phyloP scores from a whole-genome alignment of 2,797 vertebrate species.

The Heterohyrax brucei region DNA sequence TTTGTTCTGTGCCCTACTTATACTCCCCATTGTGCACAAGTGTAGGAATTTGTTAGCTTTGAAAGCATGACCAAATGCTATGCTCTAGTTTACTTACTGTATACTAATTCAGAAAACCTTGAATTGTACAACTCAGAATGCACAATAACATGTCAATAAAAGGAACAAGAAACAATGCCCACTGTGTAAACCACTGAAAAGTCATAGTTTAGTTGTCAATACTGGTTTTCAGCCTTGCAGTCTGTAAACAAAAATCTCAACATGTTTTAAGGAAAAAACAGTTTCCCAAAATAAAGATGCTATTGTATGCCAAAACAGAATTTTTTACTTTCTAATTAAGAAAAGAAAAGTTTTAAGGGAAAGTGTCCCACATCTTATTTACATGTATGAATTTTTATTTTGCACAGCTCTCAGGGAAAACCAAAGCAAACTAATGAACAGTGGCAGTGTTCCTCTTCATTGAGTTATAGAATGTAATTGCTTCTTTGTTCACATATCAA shows the following conservation, averaged over 20 bases:
- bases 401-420: conserved; percentile 54
- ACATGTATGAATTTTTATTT: conserved; percentile 50
- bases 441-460: background rate
- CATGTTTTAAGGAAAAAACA: conserved; percentile 47
- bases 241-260: conserved; percentile 47
- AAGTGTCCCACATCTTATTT: conserved; percentile 19
- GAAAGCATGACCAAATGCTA: conserved; percentile 84
- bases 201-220: conserved; percentile 28
- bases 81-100: conserved; percentile 69
- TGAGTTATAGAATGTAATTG: background rate
- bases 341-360: conserved; percentile 1
- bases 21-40: conserved; percentile 64
- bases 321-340: conserved; percentile 30
- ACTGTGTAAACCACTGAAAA: conserved; percentile 11
- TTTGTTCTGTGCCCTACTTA: conserved; percentile 71
- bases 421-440: conserved; percentile 14
- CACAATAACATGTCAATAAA: conserved; percentile 47
- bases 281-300: conserved; percentile 57
- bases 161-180: background rate
- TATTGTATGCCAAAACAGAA: background rate
- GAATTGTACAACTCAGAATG: conserved; percentile 61
- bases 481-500: conserved; percentile 4
- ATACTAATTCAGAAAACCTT: conserved; percentile 67
- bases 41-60: conserved; percentile 70
- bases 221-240: conserved; percentile 50